Evolutionary conservation across 2,888 invertebrate species (phyloP).

Genomic region (Patella pellucida): DNA sequence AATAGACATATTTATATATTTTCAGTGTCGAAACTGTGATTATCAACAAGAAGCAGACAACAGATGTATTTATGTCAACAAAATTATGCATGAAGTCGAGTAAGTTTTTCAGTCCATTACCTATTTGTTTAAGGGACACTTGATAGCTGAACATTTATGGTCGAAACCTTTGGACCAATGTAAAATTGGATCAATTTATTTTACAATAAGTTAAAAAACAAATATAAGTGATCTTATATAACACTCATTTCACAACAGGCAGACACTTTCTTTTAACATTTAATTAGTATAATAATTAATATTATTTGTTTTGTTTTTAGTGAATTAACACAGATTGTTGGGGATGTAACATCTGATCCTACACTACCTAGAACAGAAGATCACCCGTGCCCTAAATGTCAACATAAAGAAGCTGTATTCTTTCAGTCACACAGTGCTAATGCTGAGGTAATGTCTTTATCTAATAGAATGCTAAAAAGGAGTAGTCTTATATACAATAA

Average conservation of each 20-base stretch:
- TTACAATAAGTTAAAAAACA: no score
- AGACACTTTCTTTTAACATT: not conserved
- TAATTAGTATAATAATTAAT: not conserved
- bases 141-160: no score
- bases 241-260: not conserved
- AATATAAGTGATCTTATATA: no score
- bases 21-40: constrained; percentile 93
- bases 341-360: constrained; percentile 98
- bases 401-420: constrained; percentile 95
- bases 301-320: constrained; percentile 72
- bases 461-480: no score
- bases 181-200: no score
- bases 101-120: constrained; percentile 72
- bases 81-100: constrained; percentile 99
- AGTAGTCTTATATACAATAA: no score
- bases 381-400: constrained; percentile 97
- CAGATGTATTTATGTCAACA: constrained; percentile 99
- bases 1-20: constrained; percentile 32
- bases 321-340: constrained; percentile 97
- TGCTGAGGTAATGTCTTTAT: constrained; percentile 79
- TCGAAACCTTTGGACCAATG: no score
- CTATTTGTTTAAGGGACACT: no score
- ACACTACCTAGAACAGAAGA: constrained; percentile 98
- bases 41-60: constrained; percentile 97
- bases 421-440: constrained; percentile 97